Conservation (phyloP, 2,113 vertebrate species). For the Aptenodytes forsteri region DNA sequence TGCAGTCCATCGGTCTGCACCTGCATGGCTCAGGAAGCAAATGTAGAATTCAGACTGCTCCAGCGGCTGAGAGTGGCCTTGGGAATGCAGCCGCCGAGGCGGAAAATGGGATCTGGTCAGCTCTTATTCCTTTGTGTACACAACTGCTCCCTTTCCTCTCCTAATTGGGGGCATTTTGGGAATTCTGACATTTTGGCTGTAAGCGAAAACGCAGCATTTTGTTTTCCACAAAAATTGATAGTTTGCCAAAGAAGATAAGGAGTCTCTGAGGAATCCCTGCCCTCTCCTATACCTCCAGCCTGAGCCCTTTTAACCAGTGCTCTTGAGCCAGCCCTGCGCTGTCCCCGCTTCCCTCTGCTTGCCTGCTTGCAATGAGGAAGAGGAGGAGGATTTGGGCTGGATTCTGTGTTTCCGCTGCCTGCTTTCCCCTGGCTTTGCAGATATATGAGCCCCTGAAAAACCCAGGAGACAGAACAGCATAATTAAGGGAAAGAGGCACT, state of each 20-base stretch:
- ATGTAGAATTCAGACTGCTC: neutral
- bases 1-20: too few species aligned
- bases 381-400: neutral
- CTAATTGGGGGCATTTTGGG: neutral
- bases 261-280: neutral
- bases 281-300: neutral
- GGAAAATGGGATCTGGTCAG: neutral
- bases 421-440: neutral
- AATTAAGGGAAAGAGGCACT: neutral
- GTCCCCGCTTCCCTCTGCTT: fast-evolving
- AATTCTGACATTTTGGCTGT: neutral
- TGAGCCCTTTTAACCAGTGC: neutral
- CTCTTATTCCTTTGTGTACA: fast-evolving
- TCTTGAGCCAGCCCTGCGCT: neutral
- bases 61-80: neutral
- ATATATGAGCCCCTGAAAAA: neutral
- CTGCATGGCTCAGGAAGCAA: neutral
- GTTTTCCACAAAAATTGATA: neutral
- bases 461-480: neutral
- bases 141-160: neutral
- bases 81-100: neutral
- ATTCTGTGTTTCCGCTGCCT: neutral
- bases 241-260: neutral
- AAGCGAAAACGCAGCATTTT: neutral
- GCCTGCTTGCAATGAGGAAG: neutral